Percentiles rank a stretch among this genome's conserved stretches.
phyloP scores from a whole-genome alignment of 2,888 invertebrate genomes.

The Poecilus cupreus region DNA sequence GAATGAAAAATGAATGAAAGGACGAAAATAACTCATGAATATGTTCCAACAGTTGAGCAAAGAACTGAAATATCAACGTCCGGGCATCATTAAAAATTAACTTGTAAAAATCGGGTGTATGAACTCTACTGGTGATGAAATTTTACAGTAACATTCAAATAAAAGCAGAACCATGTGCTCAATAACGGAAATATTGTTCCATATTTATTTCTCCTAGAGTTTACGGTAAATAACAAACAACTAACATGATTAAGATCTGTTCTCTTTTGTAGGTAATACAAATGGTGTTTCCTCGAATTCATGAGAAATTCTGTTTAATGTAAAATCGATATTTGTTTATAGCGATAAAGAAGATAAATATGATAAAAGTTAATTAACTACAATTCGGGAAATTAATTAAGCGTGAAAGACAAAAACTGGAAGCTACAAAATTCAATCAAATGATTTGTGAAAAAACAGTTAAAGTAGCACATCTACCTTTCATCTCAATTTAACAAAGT shows the following conservation, averaged over 20 bases:
- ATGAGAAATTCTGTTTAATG: neutral
- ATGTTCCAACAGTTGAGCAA: conserved; percentile 14
- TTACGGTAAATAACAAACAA: neutral
- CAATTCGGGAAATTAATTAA: neutral
- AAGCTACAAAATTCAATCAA: neutral
- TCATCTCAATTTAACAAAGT: neutral
- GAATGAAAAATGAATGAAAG: conserved; percentile 20
- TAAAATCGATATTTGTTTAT: neutral
- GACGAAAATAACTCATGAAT: conserved; percentile 7
- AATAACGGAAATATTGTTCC: conserved; percentile 5
- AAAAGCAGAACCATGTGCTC: neutral
- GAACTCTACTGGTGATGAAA: conserved; percentile 14
- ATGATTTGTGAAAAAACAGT: neutral
- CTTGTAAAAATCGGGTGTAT: conserved; percentile 7
- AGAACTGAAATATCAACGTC: conserved; percentile 25
- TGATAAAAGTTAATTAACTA: neutral
- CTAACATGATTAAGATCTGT: neutral
- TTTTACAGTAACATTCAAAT: neutral
- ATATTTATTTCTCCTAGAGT: conserved; percentile 10
- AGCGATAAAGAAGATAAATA: neutral
- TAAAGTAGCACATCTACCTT: conserved; percentile 11
- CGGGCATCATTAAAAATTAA: conserved; percentile 20
- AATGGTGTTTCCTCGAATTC: neutral
- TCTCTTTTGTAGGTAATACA: neutral
- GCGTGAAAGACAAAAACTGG: neutral